Conservation (phyloP, 1,140 invertebrate genomes). For the Drosophila kohkoa region DNA sequence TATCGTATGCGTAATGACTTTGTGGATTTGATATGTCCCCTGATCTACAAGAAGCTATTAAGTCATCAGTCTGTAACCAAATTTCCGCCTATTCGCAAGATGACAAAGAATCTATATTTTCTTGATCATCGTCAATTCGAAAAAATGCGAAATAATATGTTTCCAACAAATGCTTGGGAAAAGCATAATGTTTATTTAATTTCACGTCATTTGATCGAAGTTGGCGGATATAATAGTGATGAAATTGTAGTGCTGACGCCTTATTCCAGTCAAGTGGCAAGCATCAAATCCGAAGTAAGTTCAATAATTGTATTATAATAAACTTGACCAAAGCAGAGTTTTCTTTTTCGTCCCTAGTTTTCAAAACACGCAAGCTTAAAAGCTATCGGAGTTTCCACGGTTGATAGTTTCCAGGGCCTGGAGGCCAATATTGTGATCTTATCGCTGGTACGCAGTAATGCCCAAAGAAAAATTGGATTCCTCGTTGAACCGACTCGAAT, state of each 20-base stretch:
- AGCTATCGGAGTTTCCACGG: slow-evolving; percentile 75
- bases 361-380: slow-evolving; percentile 86
- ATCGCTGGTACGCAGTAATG: slow-evolving; percentile 91
- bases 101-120: slow-evolving; percentile 87
- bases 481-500: slow-evolving; percentile 90
- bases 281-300: slow-evolving; percentile 34
- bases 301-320: background rate
- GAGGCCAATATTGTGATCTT: slow-evolving; percentile 93
- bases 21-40: slow-evolving; percentile 86
- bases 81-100: slow-evolving; percentile 86
- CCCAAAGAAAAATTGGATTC: slow-evolving; percentile 90
- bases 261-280: slow-evolving; percentile 87
- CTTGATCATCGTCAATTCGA: slow-evolving; percentile 20
- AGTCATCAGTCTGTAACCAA: slow-evolving; percentile 86
- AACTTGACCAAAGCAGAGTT: background rate
- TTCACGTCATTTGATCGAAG: slow-evolving; percentile 9
- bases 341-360: slow-evolving; percentile 84
- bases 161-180: slow-evolving; percentile 16
- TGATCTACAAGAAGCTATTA: slow-evolving; percentile 87
- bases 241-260: slow-evolving; percentile 88
- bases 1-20: slow-evolving; percentile 89
- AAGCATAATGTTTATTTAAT: slow-evolving; percentile 7
- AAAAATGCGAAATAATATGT: background rate
- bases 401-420: slow-evolving; percentile 94
- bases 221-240: slow-evolving; percentile 2